Evolutionary conservation across 2,888 invertebrate genomes (phyloP), one percentile per base, ranked within the genome.

Genomic region (Andrena marginata): DNA sequence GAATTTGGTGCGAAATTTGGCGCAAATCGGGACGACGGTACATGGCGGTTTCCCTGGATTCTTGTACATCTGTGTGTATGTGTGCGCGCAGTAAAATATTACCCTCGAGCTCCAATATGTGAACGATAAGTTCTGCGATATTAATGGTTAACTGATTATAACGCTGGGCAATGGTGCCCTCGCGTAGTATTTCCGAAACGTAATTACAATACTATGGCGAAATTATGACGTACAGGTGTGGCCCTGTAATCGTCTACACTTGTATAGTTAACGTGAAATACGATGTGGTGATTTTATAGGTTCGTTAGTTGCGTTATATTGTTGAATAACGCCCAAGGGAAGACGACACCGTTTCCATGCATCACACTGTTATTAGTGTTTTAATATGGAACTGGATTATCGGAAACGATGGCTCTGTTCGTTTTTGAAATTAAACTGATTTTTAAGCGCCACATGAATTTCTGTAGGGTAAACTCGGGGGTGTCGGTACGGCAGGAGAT

Each of bases 131-230:
- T 71, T 56, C 3, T 2, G 26, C 42, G 62, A 51, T 76, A 76
- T 76, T 71, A 76, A 75, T 69, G 69, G 51, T 62, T 69, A 75
- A 62, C 71, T 54, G 54, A 75, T 75, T 75, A 68, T 68, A 75
- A 68, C 74, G 23, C 29, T 13, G 23, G 16, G 35, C 35, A 76
- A 62, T 33, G 26, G 49, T 26, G 48, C 60, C 31, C 13, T 29
- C 23, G 16, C 10, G 63, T 72, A 49, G 62, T 23, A 26, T 71
- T 42, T 20, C 35, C 71, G 8, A 49, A 63, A 76, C 16, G 49
- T 56, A 71, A 65, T 74, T 67, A 67, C 48, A 74, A 59, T 59
- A 10, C 31, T 59, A 75, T 26, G 16, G 51, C 49, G 51, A 70
- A 75, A 75, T 75, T 62, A 70, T 70, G 62, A 62, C 51, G 35